These are phyloP conservation scores for Megaceryle alcyon DNA, from an alignment of 2,797 vertebrate genomes.

Conservation along the genomic window DNA sequence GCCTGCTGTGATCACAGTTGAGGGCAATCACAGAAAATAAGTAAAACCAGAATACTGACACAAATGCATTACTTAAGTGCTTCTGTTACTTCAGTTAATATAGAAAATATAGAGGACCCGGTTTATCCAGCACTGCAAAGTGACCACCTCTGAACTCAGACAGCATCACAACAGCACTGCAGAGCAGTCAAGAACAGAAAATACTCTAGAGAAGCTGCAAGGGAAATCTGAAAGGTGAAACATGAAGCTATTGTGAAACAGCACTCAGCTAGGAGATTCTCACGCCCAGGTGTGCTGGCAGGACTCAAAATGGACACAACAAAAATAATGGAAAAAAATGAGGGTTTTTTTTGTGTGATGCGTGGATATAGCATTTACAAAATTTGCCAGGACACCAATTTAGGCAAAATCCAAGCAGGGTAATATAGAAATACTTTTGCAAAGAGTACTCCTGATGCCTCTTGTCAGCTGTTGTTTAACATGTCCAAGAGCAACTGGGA, in stretches of 20 bases:
- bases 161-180: neutral
- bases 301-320: neutral
- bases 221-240: neutral
- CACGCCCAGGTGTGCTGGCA: neutral
- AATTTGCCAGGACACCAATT: neutral
- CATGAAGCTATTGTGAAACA: neutral
- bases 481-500: neutral
- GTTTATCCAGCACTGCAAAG: neutral
- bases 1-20: neutral
- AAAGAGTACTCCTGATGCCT: neutral
- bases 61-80: neutral
- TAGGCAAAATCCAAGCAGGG: neutral
- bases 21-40: neutral
- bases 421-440: neutral
- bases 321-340: neutral
- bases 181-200: neutral
- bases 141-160: neutral
- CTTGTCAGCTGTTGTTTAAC: neutral
- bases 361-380: neutral
- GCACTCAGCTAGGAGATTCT: neutral
- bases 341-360: neutral
- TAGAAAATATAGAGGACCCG: neutral
- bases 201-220: neutral
- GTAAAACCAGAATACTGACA: neutral
- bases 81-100: neutral